Base-by-base conservation (phyloP, 2,888 invertebrate species). In the Pseudanteris insignis region DNA sequence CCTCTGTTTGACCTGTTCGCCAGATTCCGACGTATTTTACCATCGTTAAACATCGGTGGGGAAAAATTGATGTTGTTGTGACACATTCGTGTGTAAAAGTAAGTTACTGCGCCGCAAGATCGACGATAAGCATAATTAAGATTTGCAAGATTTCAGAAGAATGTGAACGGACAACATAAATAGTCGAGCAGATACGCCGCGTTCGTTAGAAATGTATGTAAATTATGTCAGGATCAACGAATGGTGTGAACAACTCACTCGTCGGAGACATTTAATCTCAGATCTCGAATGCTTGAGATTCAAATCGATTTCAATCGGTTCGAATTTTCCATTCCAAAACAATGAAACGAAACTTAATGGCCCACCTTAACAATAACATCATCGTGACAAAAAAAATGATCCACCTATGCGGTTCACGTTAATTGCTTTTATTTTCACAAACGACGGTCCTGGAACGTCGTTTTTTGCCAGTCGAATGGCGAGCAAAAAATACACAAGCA, bases 11-110 rank as follows among this genome's bases (percentile, higher is more conserved):
- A 24, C 34, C 33, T 46, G 26, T 34, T 34, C 44, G 13, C 11
- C 0, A 33, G 14, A 28, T 18, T 8, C 34, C 26, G 24, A 33
- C 14, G n/a, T 26, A 18, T 34, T 28, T 46, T 34, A 46, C 33
- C 34, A 34, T n/a, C 3, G 10, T 9, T 13, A 30, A 2, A 3
- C n/a, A 46, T 46, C 46, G 25, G 3, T 10, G 7, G 15, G 7
- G 28, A 26, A 46, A 44, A 46, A 15, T 28, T 24, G 2, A 46
- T 34, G 12, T 7, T 40, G 12, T 38, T 40, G 26, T 48, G 48
- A 48, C 48, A 40, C 11, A 4, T 40, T 38, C 7, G 6, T 8
- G 48, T 48, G 48, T 15, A 11, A 48, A 48, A 25, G 32, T 48
- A 38, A 48, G 14, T 32, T 9, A 40, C 32, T 24, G 25, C 2